Conservation (phyloP, 1,140 invertebrate species). For the Asobara japonica region DNA sequence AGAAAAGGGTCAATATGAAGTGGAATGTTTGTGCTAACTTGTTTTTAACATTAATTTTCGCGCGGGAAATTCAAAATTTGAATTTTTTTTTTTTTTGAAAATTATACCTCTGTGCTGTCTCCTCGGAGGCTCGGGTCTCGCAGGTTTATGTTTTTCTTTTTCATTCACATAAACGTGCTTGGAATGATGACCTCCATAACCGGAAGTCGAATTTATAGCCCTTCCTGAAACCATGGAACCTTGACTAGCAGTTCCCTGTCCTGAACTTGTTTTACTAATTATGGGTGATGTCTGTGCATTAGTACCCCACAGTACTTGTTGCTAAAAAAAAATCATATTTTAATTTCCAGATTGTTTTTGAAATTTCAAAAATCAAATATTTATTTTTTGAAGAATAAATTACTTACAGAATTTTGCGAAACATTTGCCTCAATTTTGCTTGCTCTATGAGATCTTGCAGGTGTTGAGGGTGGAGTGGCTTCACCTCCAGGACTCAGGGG, state of each 20-base stretch:
- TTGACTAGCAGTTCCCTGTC: conserved; percentile 60
- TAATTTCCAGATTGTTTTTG: background rate
- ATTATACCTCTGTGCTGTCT: conserved; percentile 67
- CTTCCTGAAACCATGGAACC: conserved; percentile 59
- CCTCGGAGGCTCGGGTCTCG: conserved; percentile 58
- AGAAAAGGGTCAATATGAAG: too few species aligned
- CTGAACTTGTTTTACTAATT: conserved; percentile 62
- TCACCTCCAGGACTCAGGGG: conserved; percentile 54
- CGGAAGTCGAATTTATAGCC: conserved; percentile 53
- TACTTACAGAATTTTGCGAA: conserved; percentile 5
- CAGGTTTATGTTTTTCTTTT: conserved; percentile 62
- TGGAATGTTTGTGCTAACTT: too few species aligned
- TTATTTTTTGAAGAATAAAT: conserved; percentile 18
- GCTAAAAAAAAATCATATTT: conserved; percentile 40
- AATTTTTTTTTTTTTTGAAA: too few species aligned
- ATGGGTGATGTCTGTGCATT: conserved; percentile 58
- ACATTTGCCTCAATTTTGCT: conserved; percentile 43
- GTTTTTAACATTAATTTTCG: too few species aligned
- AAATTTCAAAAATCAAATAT: conserved; percentile 31
- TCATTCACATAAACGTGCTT: conserved; percentile 70
- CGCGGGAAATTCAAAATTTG: background rate
- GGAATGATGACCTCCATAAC: conserved; percentile 59
- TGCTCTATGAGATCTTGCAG: conserved; percentile 49
- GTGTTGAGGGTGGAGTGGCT: conserved; percentile 57
- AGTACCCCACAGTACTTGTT: conserved; percentile 59